These are phyloP conservation scores for Cloeon dipterum DNA, from an alignment of 2,888 invertebrate species.

Conservation along the genomic window DNA sequence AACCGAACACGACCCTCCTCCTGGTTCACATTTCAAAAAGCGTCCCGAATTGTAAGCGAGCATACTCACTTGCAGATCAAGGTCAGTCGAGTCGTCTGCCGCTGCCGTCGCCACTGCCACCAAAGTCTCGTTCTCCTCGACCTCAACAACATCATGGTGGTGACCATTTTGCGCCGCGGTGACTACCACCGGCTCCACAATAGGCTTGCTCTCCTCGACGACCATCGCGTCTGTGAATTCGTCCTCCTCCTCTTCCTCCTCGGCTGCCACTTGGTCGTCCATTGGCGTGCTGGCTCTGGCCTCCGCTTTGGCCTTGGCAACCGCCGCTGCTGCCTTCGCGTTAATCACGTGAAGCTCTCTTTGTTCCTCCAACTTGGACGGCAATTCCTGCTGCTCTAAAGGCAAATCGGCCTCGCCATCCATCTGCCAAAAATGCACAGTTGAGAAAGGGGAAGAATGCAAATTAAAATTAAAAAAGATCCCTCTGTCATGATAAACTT, in stretches of 20 bases:
- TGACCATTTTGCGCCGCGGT: constrained; percentile 2
- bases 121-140: constrained; percentile 22
- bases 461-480: too few relatives aligned
- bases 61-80: constrained; percentile 4
- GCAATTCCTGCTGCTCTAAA: not conserved
- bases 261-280: constrained; percentile 30
- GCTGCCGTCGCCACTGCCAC: constrained; percentile 23
- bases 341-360: not conserved
- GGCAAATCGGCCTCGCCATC: too few relatives aligned
- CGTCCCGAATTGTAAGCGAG: too few relatives aligned
- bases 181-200: not conserved
- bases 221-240: constrained; percentile 21
- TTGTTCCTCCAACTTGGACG: not conserved
- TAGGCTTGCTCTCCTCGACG: constrained; percentile 7
- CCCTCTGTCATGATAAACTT: too few relatives aligned
- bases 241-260: constrained; percentile 19
- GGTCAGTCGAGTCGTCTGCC: constrained; percentile 9
- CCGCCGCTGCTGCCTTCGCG: not conserved
- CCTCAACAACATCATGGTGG: constrained; percentile 9
- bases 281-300: constrained; percentile 33
- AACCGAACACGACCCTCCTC: constrained; percentile 9
- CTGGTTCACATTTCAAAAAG: not conserved
- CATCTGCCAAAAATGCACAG: too few relatives aligned
- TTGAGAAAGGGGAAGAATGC: too few relatives aligned
- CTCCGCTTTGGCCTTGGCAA: too few relatives aligned